Base-by-base conservation (phyloP, 2,113 vertebrate species). In the Gadus macrocephalus region DNA sequence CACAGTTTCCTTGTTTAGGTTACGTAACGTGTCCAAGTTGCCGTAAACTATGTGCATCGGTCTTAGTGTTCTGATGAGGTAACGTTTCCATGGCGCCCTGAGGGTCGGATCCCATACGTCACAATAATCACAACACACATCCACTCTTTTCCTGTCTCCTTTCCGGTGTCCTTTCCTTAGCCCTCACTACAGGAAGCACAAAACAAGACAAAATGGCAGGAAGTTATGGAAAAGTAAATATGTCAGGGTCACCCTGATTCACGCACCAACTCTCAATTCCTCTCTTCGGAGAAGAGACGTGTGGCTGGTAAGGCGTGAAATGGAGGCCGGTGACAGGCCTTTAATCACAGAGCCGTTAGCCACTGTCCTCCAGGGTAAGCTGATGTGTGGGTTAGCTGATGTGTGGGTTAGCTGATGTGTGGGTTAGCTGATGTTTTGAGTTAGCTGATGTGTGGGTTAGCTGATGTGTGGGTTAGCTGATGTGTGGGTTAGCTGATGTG, bases 261-360 rank as follows among this genome's bases (percentile, higher is more conserved):
- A 55, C 59, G 62, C 66, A 28, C 56, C 8, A 74, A 77, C 60
- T 71, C 64, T 31, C 20, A 61, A 72, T 67, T 20, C 1, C 14
- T 49, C 17, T 15, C 20, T 61, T 11, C 35, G 20, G n/a, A 15
- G 55, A 58, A 55, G 20, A 74, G 63, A 73, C 55, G 4, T 15
- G 25, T 59, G 31, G 53, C 31, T 55, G 65, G 70, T 49, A 66
- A 72, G 20, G 66, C 70, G 61, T 59, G 67, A 78, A 79, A 77
- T 58, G 28, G 20, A 31, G 38, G 42, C 8, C 61, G 69, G 77
- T 70, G 56, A 22, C 27, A 74, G 71, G 27, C 62, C 73, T 79
- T 49, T 81, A 70, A 86, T 80, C 76, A 72, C 70, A 62, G 35
- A 78, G 75, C 74, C 67, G 80, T 87, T 79, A 85, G 63, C 3